Evolutionary conservation across 2,888 invertebrate species (phyloP).

Genomic region (Drosophila merina): DNA sequence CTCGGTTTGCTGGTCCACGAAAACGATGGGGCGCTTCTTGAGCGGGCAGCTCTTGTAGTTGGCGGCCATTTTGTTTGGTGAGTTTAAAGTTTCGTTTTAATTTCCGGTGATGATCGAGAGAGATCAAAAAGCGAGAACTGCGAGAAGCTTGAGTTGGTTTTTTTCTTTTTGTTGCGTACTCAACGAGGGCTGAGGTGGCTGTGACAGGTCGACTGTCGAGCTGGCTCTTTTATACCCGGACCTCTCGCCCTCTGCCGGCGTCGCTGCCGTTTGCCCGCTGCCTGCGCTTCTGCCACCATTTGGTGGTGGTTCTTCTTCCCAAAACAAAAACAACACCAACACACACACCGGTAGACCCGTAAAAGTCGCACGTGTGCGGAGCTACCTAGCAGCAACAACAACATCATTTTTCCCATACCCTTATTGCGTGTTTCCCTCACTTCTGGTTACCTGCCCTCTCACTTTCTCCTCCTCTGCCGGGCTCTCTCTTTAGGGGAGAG

Average conservation of each 20-base stretch:
- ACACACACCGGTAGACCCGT: constrained; percentile 32
- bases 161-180: constrained; percentile 66
- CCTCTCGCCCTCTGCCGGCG: constrained; percentile 44
- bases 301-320: constrained; percentile 71
- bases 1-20: constrained; percentile 85
- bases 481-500: constrained; percentile 25
- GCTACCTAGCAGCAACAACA: constrained; percentile 64
- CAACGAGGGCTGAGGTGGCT: constrained; percentile 79
- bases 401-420: constrained; percentile 69
- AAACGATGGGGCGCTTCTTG: constrained; percentile 93
- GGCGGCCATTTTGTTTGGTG: constrained; percentile 56
- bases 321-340: constrained; percentile 24
- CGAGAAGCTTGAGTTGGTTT: constrained; percentile 7
- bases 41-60: constrained; percentile 95
- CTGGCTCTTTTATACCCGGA: constrained; percentile 76
- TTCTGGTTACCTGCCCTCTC: constrained; percentile 44
- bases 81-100: constrained; percentile 4
- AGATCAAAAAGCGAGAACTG: constrained; percentile 18
- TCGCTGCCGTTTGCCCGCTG: constrained; percentile 1
- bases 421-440: constrained; percentile 75
- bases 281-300: constrained; percentile 50
- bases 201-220: constrained; percentile 81
- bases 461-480: constrained; percentile 45
- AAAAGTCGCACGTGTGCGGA: constrained; percentile 55
- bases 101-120: constrained; percentile 27